Percentiles rank a stretch among this genome's conserved stretches.
Conservation (phyloP, 2,888 invertebrate species). For the Abscondita cerata region DNA sequence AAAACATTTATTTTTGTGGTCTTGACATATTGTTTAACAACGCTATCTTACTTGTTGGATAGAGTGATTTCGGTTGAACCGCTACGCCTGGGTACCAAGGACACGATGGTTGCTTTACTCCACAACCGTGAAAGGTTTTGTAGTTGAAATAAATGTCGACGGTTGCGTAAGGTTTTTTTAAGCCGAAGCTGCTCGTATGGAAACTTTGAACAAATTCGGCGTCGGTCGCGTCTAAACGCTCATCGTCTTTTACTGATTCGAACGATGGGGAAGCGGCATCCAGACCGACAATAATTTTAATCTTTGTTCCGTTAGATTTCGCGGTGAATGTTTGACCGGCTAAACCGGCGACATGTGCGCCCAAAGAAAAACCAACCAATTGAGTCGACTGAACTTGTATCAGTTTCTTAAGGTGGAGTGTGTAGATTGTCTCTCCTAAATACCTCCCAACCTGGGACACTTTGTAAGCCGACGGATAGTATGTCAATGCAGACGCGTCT, state of each 20-base stretch:
- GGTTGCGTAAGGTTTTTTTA: neutral
- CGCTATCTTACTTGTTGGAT: too few relatives aligned
- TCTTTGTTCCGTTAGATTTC: too few relatives aligned
- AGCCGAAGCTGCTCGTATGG: slow-evolving; percentile 4
- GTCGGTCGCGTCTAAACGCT: slow-evolving; percentile 7
- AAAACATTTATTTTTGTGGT: too few relatives aligned
- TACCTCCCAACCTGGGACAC: neutral
- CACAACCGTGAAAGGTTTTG: neutral
- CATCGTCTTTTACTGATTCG: neutral
- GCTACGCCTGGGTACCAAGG: neutral
- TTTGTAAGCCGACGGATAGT: neutral
- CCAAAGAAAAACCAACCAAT: too few relatives aligned
- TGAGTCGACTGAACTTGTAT: too few relatives aligned
- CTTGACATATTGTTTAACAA: too few relatives aligned
- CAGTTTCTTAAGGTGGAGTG: too few relatives aligned
- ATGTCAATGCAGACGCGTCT: neutral
- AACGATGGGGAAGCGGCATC: too few relatives aligned
- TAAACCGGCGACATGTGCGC: too few relatives aligned
- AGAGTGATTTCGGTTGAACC: too few relatives aligned
- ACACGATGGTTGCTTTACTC: neutral
- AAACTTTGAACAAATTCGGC: neutral
- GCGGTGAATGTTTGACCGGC: too few relatives aligned
- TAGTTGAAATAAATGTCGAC: slow-evolving; percentile 5
- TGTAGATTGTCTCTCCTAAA: neutral
- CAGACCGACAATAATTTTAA: too few relatives aligned